Percentiles rank a stretch among this genome's conserved stretches.
Evolutionary conservation across 23 tunicate species (phyloP).

Genomic region (Corella eumyota): DNA sequence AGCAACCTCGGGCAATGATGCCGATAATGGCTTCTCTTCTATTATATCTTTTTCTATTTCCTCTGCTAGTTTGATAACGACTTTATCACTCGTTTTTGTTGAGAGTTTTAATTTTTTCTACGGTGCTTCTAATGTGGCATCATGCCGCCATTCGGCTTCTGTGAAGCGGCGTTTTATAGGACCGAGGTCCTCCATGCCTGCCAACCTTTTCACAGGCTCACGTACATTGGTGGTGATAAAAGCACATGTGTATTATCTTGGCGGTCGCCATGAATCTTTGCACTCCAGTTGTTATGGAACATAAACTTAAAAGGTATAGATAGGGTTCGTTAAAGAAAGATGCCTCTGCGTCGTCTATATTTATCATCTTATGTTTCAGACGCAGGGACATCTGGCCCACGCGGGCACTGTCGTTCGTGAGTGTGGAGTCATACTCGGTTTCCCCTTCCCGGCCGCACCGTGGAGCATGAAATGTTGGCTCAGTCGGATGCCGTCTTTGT

Average conservation of each 20-base stretch:
- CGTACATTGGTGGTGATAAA: neutral
- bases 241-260: neutral
- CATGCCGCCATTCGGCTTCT: no score
- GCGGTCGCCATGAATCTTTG: conserved; percentile 3
- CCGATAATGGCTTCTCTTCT: no score
- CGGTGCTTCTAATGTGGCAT: no score
- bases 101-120: no score
- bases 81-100: no score
- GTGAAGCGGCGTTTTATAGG: no score
- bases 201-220: neutral
- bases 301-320: neutral
- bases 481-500: neutral
- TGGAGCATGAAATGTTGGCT: neutral
- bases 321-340: neutral
- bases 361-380: neutral
- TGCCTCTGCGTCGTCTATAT: neutral
- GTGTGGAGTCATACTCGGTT: neutral
- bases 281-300: neutral
- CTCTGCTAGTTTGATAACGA: no score
- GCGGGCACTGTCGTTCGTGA: no score
- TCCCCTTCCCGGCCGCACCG: conserved; percentile 2
- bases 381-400: no score
- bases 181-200: neutral
- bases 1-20: no score
- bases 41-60: no score